phyloP scores from a whole-genome alignment of 2,113 vertebrate genomes.

The Tragelaphus scriptus region DNA sequence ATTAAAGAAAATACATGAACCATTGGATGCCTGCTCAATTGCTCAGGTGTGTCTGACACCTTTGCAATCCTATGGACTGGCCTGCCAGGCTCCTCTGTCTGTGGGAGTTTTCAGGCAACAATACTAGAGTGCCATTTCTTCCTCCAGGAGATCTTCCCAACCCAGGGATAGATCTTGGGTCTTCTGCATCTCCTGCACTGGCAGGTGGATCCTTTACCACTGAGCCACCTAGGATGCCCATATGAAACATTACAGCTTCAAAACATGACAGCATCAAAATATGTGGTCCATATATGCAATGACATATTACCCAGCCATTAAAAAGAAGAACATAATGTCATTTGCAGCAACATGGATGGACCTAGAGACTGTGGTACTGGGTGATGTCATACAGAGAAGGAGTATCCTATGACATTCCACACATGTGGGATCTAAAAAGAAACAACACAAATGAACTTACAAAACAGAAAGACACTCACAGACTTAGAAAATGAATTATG shows the following conservation, averaged over 20 bases:
- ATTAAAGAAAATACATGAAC: neutral
- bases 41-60: neutral
- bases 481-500: neutral
- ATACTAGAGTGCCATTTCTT: neutral
- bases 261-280: neutral
- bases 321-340: neutral
- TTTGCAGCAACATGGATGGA: neutral
- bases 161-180: neutral
- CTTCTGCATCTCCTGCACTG: neutral
- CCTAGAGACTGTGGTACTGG: neutral
- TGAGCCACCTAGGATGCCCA: neutral
- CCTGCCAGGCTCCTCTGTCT: neutral
- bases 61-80: neutral
- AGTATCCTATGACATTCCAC: neutral
- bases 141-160: neutral
- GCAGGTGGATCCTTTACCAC: neutral
- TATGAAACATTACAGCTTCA: neutral
- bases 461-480: neutral
- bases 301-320: neutral
- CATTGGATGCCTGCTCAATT: neutral
- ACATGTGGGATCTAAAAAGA: neutral
- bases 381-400: neutral
- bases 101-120: neutral
- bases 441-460: neutral
- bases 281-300: neutral